Percentiles rank a stretch among this genome's conserved stretches.
Conservation (phyloP, 2,797 vertebrate species). For the Danionella dracula region DNA sequence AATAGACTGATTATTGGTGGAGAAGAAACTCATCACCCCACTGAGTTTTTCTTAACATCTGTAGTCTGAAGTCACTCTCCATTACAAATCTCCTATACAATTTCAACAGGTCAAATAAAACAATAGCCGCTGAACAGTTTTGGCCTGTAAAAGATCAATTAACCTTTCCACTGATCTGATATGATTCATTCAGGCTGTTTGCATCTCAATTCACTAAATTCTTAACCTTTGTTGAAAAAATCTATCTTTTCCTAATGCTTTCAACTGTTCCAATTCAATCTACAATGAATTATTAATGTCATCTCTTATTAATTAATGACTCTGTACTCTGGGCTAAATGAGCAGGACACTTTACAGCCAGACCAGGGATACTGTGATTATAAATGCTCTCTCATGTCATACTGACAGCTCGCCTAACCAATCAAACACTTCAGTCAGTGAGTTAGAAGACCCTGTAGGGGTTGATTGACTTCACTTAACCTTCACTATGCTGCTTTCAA, state of each 20-base stretch:
- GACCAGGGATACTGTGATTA: slow-evolving; percentile 3
- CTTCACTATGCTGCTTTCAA: background rate
- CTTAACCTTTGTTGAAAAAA: background rate
- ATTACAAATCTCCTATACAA: slow-evolving; percentile 67
- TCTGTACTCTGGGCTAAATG: slow-evolving; percentile 8
- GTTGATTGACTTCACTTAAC: background rate
- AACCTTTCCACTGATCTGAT: slow-evolving; percentile 57
- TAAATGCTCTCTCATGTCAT: background rate
- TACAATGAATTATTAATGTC: slow-evolving; percentile 58
- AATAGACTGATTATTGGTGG: no score
- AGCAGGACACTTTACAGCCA: slow-evolving; percentile 1
- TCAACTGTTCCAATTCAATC: slow-evolving; percentile 52
- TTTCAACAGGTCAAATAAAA: slow-evolving; percentile 60
- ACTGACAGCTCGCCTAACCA: background rate
- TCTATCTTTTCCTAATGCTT: slow-evolving; percentile 33
- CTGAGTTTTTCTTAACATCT: no score
- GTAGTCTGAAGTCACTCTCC: slow-evolving; percentile 50
- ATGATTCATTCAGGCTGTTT: slow-evolving; percentile 42
- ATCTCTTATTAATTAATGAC: slow-evolving; percentile 31
- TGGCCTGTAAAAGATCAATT: slow-evolving; percentile 67
- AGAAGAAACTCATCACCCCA: no score
- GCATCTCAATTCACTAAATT: background rate
- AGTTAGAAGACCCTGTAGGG: background rate
- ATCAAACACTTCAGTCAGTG: no score
- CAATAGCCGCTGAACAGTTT: slow-evolving; percentile 63